Evolutionary conservation across 2,888 invertebrate species (phyloP).

Genomic region (Papilio demoleus): DNA sequence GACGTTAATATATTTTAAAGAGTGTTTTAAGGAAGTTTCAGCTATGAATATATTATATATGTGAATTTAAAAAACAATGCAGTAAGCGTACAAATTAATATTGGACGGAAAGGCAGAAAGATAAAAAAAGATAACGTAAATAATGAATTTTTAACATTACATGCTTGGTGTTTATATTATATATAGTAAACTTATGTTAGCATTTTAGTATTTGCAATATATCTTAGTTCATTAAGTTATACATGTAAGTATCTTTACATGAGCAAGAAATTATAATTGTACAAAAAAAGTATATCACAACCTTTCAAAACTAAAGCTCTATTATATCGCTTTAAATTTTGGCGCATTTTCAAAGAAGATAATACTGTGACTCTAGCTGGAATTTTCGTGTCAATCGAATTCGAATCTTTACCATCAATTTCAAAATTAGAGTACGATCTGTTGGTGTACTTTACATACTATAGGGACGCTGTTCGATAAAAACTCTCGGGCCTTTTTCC

Average conservation of each 20-base stretch:
- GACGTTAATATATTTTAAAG: neutral
- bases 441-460: too few relatives aligned
- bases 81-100: conserved; percentile 19
- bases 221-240: too few relatives aligned
- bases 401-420: too few relatives aligned
- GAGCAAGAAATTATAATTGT: conserved; percentile 28
- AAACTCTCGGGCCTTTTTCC: too few relatives aligned
- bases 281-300: conserved; percentile 48
- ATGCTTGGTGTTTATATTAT: conserved; percentile 1
- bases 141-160: neutral
- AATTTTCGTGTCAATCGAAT: too few relatives aligned
- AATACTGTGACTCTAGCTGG: conserved; percentile 32
- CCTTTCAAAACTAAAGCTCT: conserved; percentile 46
- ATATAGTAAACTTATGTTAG: too few relatives aligned
- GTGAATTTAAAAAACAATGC: neutral
- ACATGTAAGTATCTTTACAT: conserved; percentile 2
- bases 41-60: neutral
- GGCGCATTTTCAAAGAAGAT: conserved; percentile 40
- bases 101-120: conserved; percentile 42
- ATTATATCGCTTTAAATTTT: conserved; percentile 40
- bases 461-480: too few relatives aligned
- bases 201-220: too few relatives aligned
- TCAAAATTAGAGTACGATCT: too few relatives aligned
- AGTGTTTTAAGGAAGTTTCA: neutral
- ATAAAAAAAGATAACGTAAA: conserved; percentile 1